A percentile compares a stretch with the other conserved stretches of the same genome.
Conservation (phyloP, 1,140 invertebrate genomes). For the Asbolus verrucosus region DNA sequence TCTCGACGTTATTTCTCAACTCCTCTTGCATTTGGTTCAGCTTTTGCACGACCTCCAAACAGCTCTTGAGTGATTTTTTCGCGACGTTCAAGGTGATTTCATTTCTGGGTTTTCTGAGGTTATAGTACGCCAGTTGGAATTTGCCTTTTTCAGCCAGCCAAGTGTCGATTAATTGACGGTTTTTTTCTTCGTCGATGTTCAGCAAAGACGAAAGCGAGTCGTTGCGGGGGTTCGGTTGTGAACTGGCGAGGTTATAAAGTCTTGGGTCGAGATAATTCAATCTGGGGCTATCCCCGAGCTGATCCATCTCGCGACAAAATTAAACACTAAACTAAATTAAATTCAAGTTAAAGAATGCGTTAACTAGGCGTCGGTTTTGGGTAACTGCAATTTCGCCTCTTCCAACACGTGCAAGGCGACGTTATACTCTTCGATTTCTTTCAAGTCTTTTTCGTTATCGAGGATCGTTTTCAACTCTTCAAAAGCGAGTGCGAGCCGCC, state of each 20-base stretch:
- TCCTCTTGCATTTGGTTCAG: constrained; percentile 65
- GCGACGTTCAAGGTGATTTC: constrained; percentile 54
- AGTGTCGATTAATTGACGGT: constrained; percentile 14
- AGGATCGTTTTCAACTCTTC: constrained; percentile 81
- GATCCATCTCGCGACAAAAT: too few species aligned
- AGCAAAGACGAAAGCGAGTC: too few species aligned
- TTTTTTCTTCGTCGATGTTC: constrained; percentile 24
- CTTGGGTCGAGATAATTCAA: background rate
- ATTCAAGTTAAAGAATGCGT: too few species aligned
- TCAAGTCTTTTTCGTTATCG: constrained; percentile 80
- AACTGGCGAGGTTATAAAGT: constrained; percentile 1
- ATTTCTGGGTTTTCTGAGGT: background rate
- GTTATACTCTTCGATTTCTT: constrained; percentile 78
- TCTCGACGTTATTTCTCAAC: constrained; percentile 65
- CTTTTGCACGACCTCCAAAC: constrained; percentile 61
- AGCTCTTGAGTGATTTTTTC: constrained; percentile 57
- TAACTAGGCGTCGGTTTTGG: constrained; percentile 42
- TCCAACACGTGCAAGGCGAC: constrained; percentile 76
- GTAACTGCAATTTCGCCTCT: constrained; percentile 77
- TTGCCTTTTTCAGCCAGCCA: constrained; percentile 30
- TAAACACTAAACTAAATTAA: too few species aligned
- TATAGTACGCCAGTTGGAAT: constrained; percentile 13
- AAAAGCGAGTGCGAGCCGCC: constrained; percentile 80
- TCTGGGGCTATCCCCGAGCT: constrained; percentile 10
- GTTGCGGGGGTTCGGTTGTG: background rate